Percentiles rank a stretch among this genome's conserved stretches.
Evolutionary conservation across 2,797 vertebrate genomes (phyloP).

Genomic region (Cynopterus sphinx): DNA sequence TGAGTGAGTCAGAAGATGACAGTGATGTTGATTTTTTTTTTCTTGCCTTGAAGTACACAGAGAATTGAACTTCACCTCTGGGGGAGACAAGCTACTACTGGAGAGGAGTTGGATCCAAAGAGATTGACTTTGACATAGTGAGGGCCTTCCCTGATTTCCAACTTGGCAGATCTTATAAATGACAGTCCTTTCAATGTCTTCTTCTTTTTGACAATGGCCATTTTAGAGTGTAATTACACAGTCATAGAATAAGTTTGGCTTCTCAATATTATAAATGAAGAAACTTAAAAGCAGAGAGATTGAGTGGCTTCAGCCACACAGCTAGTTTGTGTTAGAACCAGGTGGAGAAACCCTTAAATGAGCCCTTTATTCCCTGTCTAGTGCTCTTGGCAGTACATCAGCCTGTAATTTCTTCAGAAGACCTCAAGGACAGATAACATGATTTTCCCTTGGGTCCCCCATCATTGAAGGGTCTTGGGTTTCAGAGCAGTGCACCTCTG

Average conservation of each 20-base stretch:
- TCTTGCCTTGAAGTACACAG: not conserved
- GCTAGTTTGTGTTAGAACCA: not conserved
- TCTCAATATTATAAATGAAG: slow-evolving; percentile 4
- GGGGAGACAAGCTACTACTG: not conserved
- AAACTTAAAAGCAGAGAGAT: not conserved
- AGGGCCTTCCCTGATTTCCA: not conserved
- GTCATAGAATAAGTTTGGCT: not conserved
- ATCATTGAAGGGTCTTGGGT: not conserved
- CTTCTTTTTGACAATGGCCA: not conserved
- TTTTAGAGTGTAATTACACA: not conserved
- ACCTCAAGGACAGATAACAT: not conserved
- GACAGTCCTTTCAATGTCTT: not conserved
- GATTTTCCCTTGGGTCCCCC: not conserved
- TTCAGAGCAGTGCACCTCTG: not conserved
- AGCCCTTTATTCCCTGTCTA: not conserved
- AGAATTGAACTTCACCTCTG: not conserved
- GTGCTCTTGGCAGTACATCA: not conserved
- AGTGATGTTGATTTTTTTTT: not conserved
- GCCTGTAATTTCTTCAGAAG: not conserved
- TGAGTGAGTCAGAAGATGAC: not conserved
- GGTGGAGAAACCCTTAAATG: not conserved
- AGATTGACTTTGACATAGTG: not conserved
- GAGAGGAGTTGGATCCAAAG: not conserved
- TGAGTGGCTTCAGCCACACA: not conserved
- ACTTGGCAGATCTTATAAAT: not conserved